Base-by-base conservation (phyloP, 2,113 vertebrate genomes). In the Hippopotamus amphibius region DNA sequence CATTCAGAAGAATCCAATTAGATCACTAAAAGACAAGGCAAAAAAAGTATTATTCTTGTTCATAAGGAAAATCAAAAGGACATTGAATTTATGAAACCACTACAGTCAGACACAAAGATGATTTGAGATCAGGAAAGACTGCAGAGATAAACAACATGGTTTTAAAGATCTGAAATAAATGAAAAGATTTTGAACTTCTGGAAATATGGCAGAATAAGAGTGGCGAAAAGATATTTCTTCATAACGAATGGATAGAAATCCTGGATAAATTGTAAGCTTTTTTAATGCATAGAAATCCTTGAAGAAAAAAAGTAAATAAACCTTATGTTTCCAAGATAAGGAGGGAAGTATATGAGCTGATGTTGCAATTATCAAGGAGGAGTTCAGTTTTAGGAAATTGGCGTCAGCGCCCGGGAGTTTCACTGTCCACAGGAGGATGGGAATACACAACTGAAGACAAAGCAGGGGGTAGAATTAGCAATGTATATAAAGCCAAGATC, bases 121-220 rank as follows among this genome's bases (percentile, higher is more conserved):
- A 97, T 90, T 87, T 69, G 83, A 89, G 83, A 90, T 79, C n/a
- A 83, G 37, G 24, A 93, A 82, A 93, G 92, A 95, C 2, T 77
- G 22, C 66, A 96, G 80, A 91, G 83, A 57, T 93, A 93, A 94
- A 96, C 69, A 90, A 86, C 3, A 61, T 87, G 57, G 80, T 83
- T 86, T 84, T 15, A 21, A 72, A 92, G 66, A 41, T 65, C 72
- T 66, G 82, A 94, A 95, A 95, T 69, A 79, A 96, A 90, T 16
- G 41, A 72, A 97, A n/a, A 86, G 15, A 76, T 68, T 79, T 95
- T 71, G 46, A 77, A 66, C 53, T 80, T 96, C 24, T 81, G 22
- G 59, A 30, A 69, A 90, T 91, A 91, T 74, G 33, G 86, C 66
- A 96, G 9, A 33, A 13, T 15, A 74, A 69, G 59, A 6, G 11